phyloP scores from a whole-genome alignment of 92 coral and sea anemone genomes.

The Zoanthus sociatus region DNA sequence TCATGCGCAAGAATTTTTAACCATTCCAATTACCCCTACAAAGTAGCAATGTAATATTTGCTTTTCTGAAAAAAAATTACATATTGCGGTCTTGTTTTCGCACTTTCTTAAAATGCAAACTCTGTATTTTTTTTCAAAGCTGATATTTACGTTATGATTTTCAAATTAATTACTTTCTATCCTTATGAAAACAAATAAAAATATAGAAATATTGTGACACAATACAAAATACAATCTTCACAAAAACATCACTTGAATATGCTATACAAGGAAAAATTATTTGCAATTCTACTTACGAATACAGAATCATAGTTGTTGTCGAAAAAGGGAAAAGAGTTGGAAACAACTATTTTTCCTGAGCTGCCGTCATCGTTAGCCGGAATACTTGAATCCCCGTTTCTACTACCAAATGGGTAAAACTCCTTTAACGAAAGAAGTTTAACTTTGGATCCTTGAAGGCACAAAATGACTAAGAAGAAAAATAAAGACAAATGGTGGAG shows the following conservation, averaged over 20 bases:
- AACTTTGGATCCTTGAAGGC: neutral
- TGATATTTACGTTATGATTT: too few species aligned
- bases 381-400: conserved; percentile 26
- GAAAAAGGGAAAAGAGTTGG: conserved; percentile 43
- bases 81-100: too few species aligned
- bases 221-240: too few species aligned
- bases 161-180: too few species aligned
- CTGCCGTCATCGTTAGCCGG: conserved; percentile 53
- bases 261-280: neutral
- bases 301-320: conserved; percentile 55
- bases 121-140: too few species aligned
- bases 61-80: too few species aligned
- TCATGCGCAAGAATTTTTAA: too few species aligned
- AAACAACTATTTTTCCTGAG: conserved; percentile 27
- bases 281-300: conserved; percentile 35
- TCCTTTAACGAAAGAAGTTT: neutral
- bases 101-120: too few species aligned
- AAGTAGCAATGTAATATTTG: too few species aligned
- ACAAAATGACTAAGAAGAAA: neutral
- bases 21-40: too few species aligned
- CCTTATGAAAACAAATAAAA: too few species aligned
- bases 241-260: too few species aligned
- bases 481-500: neutral
- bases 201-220: neutral
- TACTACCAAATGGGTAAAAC: conserved; percentile 35